These are phyloP conservation scores for Rhabdornis inornatus DNA, from an alignment of 2,113 vertebrate genomes.

Conservation along the genomic window DNA sequence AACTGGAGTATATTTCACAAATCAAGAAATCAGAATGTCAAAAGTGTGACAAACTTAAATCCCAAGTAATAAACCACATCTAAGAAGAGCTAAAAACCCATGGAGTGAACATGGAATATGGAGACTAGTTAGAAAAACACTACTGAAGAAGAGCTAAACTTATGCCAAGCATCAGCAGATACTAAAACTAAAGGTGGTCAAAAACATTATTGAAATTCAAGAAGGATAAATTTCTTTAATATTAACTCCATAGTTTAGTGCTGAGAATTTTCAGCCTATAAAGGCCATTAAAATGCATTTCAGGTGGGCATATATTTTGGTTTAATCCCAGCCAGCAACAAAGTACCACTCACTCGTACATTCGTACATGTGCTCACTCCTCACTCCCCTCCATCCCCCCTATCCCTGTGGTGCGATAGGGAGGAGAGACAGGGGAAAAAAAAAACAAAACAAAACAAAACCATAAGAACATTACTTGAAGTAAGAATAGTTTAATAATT, in stretches of 20 bases:
- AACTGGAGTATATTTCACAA: neutral
- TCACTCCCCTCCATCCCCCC: rapidly evolving
- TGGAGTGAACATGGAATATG: neutral
- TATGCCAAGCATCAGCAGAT: rapidly evolving
- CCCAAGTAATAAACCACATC: neutral
- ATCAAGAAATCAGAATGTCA: neutral
- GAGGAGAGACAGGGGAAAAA: neutral
- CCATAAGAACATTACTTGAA: neutral
- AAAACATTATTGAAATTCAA: neutral
- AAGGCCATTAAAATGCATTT: neutral
- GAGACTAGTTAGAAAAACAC: neutral
- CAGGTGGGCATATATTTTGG: neutral
- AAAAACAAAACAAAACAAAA: neutral
- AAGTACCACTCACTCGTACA: neutral
- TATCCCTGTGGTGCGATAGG: too few relatives aligned
- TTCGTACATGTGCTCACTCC: rapidly evolving
- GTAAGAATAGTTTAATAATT: neutral
- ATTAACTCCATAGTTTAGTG: neutral
- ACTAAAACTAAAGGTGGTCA: neutral
- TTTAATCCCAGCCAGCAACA: neutral
- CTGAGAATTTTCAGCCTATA: neutral
- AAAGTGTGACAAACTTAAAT: neutral
- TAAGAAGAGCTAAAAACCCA: neutral
- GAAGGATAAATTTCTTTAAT: neutral
- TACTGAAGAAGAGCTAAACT: neutral